Conservation (phyloP, 2,797 vertebrate genomes). For the Oryzias dopingdopingensis region DNA sequence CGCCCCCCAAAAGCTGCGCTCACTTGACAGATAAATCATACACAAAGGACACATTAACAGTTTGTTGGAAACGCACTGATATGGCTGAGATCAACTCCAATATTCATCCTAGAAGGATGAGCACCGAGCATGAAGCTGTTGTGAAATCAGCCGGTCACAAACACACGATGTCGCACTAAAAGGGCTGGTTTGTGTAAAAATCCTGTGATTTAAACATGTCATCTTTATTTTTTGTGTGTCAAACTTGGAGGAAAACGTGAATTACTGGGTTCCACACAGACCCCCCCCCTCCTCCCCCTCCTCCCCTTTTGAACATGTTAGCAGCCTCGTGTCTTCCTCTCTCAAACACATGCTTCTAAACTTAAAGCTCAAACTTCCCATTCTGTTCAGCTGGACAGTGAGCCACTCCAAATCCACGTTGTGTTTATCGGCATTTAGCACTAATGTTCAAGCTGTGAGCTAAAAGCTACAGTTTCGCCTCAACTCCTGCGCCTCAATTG, state of each 20-base stretch:
- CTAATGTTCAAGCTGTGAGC: constrained; percentile 73
- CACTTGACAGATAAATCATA: constrained; percentile 55
- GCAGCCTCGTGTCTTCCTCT: background rate
- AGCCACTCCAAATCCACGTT: constrained; percentile 47
- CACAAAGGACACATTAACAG: constrained; percentile 52
- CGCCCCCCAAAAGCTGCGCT: constrained; percentile 54
- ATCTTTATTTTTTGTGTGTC: too few relatives aligned
- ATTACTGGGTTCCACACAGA: constrained; percentile 18
- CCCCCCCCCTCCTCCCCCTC: constrained; percentile 9
- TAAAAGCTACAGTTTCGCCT: constrained; percentile 82
- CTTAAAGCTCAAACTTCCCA: constrained; percentile 28
- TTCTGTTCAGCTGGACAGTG: constrained; percentile 30
- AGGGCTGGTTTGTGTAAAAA: too few relatives aligned
- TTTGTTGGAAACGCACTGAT: constrained; percentile 33
- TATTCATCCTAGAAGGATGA: constrained; percentile 20
- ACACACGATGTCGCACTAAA: too few relatives aligned
- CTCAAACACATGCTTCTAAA: constrained; percentile 29
- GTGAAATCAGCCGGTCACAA: too few relatives aligned
- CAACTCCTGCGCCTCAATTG: constrained; percentile 93
- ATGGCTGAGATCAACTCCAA: constrained; percentile 22
- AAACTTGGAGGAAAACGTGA: background rate
- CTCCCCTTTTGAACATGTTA: constrained; percentile 35
- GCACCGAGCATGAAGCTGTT: background rate
- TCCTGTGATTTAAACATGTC: too few relatives aligned
- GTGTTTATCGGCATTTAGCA: constrained; percentile 78